Percentiles rank a stretch among this genome's conserved stretches.
Conservation (phyloP, 2,888 invertebrate genomes). For the Epistrophella euchroma region DNA sequence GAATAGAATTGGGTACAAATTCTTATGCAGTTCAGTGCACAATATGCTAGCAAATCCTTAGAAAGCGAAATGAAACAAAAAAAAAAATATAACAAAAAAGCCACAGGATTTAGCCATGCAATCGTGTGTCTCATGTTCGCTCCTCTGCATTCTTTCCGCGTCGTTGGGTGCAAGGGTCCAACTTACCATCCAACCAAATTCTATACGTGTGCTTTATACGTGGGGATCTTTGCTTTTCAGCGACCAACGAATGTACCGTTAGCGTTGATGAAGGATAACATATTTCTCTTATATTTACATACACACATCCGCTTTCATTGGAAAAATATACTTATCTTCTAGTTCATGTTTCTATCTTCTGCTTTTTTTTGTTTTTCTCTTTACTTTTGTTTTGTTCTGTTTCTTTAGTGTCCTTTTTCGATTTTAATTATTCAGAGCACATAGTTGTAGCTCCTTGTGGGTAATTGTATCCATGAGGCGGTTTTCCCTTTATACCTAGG, state of each 20-base stretch:
- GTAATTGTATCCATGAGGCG: slow-evolving; percentile 61
- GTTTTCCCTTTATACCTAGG: slow-evolving; percentile 23
- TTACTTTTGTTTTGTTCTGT: slow-evolving; percentile 9
- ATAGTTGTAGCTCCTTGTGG: slow-evolving; percentile 59
- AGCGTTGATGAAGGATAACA: slow-evolving; percentile 65
- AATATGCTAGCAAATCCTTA: slow-evolving; percentile 24
- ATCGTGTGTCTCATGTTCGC: slow-evolving; percentile 39
- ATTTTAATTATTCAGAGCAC: slow-evolving; percentile 75
- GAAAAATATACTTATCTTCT: slow-evolving; percentile 34
- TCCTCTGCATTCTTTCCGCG: slow-evolving; percentile 21
- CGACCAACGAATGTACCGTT: slow-evolving; percentile 37
- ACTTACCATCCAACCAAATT: background rate
- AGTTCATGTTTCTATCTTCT: slow-evolving; percentile 30
- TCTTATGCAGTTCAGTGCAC: slow-evolving; percentile 45
- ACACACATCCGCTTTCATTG: slow-evolving; percentile 43
- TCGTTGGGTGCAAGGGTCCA: slow-evolving; percentile 18
- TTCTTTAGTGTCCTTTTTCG: slow-evolving; percentile 49
- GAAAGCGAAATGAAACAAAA: slow-evolving; percentile 31
- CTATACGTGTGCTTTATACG: slow-evolving; percentile 6
- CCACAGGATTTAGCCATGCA: slow-evolving; percentile 64
- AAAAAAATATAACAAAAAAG: slow-evolving; percentile 31
- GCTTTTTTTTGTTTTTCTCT: background rate
- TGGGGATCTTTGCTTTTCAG: slow-evolving; percentile 27
- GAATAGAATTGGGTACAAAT: slow-evolving; percentile 54
- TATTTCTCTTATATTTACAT: slow-evolving; percentile 52